These are phyloP conservation scores for Diphyllodes magnificus DNA, from an alignment of 2,113 vertebrate genomes.

Conservation along the genomic window DNA sequence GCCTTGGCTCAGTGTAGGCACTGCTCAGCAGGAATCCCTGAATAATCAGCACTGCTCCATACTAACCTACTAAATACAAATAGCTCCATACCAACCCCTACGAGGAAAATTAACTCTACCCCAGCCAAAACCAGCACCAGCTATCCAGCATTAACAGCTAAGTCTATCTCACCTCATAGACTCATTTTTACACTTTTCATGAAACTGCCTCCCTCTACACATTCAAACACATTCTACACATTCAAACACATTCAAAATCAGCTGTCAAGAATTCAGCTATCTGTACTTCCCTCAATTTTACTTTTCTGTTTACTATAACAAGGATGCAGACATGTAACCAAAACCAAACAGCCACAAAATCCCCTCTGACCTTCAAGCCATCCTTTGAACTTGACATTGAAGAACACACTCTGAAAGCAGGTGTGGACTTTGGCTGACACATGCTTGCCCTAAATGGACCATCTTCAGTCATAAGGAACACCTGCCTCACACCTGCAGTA, in stretches of 20 bases:
- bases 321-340: background rate
- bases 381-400: background rate
- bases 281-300: background rate
- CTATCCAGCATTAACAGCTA: background rate
- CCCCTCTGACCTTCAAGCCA: background rate
- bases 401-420: background rate
- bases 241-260: background rate
- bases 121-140: background rate
- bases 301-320: background rate
- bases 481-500: slow-evolving; percentile 32
- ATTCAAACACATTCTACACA: too few species aligned
- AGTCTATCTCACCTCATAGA: background rate
- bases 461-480: background rate
- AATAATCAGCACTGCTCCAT: background rate
- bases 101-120: background rate
- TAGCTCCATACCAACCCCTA: background rate
- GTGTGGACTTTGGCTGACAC: background rate
- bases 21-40: background rate
- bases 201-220: background rate
- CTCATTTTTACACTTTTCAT: background rate
- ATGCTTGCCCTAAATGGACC: background rate
- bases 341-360: background rate
- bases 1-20: background rate
- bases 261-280: background rate
- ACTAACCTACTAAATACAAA: background rate